Conservation (phyloP, 2,888 invertebrate species). For the Andricus quercusramuli region DNA sequence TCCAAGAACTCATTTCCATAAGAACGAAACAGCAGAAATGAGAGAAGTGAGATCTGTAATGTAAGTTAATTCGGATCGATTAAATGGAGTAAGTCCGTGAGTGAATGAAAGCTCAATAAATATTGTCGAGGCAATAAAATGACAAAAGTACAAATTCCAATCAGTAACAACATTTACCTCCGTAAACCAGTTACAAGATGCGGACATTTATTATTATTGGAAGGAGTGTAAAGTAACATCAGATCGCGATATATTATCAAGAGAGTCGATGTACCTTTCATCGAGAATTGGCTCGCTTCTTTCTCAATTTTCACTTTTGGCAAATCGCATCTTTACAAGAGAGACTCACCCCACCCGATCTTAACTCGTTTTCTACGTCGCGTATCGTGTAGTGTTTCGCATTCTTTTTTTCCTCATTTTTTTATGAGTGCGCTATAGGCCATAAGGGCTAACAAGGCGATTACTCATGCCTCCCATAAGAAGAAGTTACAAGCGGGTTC, state of each 20-base stretch:
- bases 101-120: conserved; percentile 19
- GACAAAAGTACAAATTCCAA: conserved; percentile 16
- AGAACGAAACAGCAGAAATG: not conserved
- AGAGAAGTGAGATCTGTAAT: not conserved
- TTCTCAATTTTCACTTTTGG: conserved; percentile 29
- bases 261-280: conserved; percentile 21
- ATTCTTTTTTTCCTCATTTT: conserved; percentile 60
- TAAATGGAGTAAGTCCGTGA: not conserved
- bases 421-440: conserved; percentile 71
- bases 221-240: conserved; percentile 21
- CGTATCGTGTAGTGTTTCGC: conserved; percentile 71
- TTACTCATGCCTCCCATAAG: conserved; percentile 77
- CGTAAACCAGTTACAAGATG: conserved; percentile 2
- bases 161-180: conserved; percentile 27
- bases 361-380: conserved; percentile 62
- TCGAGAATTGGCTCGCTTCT: not conserved
- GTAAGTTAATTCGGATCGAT: not conserved
- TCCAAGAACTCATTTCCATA: too few species aligned
- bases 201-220: conserved; percentile 26
- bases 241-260: conserved; percentile 26
- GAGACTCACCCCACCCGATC: conserved; percentile 22
- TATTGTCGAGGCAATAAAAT: conserved; percentile 16
- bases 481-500: conserved; percentile 76
- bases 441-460: conserved; percentile 78
- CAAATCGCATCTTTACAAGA: conserved; percentile 18